A percentile compares a stretch with the other conserved stretches of the same genome.
phyloP scores from a whole-genome alignment of 92 coral and sea anemone genomes.

The Montipora capitata region DNA sequence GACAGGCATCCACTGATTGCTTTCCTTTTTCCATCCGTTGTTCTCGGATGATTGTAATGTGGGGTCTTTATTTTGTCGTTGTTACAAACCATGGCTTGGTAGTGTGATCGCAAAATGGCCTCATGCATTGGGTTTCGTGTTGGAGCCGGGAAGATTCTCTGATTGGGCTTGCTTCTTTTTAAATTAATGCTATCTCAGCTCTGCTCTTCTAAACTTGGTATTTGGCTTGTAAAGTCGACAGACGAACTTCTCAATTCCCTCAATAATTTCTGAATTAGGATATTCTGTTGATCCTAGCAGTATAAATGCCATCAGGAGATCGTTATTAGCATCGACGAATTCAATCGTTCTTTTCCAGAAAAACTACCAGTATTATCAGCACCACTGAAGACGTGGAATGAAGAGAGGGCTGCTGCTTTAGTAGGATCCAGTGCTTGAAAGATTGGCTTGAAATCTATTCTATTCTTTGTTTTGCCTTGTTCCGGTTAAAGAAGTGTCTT shows the following conservation, averaged over 20 bases:
- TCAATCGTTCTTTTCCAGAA: slow-evolving; percentile 38
- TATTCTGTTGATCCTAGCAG: not conserved
- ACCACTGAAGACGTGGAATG: slow-evolving; percentile 54
- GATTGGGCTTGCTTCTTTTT: slow-evolving; percentile 50
- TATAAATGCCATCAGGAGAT: slow-evolving; percentile 5
- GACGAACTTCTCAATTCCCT: slow-evolving; percentile 44
- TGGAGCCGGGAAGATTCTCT: slow-evolving; percentile 30
- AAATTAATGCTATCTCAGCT: slow-evolving; percentile 21
- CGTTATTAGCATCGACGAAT: slow-evolving; percentile 32
- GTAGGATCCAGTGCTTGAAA: slow-evolving; percentile 49
- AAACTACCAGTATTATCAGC: slow-evolving; percentile 52
- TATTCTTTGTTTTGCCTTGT: slow-evolving; percentile 50
- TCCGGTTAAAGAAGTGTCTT: slow-evolving; percentile 34
- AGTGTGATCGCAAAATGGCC: slow-evolving; percentile 45
- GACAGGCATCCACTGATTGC: slow-evolving; percentile 20
- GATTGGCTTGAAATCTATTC: slow-evolving; percentile 30
- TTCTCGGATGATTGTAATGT: slow-evolving; percentile 34
- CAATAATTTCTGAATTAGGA: slow-evolving; percentile 5
- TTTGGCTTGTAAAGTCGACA: slow-evolving; percentile 22
- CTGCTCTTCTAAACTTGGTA: slow-evolving; percentile 6
- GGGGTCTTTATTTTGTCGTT: slow-evolving; percentile 15
- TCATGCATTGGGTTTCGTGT: slow-evolving; percentile 27
- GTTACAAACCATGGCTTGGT: slow-evolving; percentile 50
- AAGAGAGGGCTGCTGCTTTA: slow-evolving; percentile 58
- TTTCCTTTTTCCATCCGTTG: slow-evolving; percentile 28